Evolutionary conservation across 1,140 invertebrate species (phyloP), one percentile per base, ranked within the genome.

Genomic region (Mylabris phalerata): DNA sequence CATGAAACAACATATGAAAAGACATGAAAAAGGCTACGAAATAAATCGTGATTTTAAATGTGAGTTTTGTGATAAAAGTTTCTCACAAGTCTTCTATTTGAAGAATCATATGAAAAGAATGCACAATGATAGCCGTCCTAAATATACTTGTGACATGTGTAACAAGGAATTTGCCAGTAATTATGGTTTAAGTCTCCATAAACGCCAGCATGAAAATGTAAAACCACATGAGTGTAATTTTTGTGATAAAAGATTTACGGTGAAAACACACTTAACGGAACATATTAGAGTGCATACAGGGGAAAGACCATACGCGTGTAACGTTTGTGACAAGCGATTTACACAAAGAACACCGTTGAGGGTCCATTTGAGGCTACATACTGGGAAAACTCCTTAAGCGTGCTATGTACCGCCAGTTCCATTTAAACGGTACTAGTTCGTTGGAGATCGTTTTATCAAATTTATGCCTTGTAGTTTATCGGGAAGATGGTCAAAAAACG

Each of bases 291-390:
- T 80, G 26, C 82, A 84, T 72, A 82, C 79, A 2, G 82, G 82
- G 0, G 79, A 83, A 63, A 79, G 80, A 66, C 83, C 83, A 19
- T 83, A 82, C 68, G 75, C 77, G 41, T 86, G 85, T 69, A 77
- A 77, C 51, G 73, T 80, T 49, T 92, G 89, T 73, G 79, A 82
- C 6, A 83, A 88, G 68, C 76, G 83, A 7, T 92, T 92, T 73
- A 86, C 84, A 0, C 88, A 91, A 72, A 82, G 86, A 6, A 88
- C 86, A 41, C 81, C 80, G 39, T 76, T 89, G n/a, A 81, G 87
- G 52, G 87, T 88, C 24, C 89, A 90, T 73, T 82, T 88, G 60
- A 76, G 87, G 64, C 74, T 84, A 65, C 87, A 90, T 73, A 88
- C 84, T 39, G 88, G 88, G 13, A 13, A 13, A 13, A 1, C 1